Percentiles rank a stretch among this genome's conserved stretches.
Conservation (phyloP, 1,140 invertebrate species). For the Dreissena polymorpha region DNA sequence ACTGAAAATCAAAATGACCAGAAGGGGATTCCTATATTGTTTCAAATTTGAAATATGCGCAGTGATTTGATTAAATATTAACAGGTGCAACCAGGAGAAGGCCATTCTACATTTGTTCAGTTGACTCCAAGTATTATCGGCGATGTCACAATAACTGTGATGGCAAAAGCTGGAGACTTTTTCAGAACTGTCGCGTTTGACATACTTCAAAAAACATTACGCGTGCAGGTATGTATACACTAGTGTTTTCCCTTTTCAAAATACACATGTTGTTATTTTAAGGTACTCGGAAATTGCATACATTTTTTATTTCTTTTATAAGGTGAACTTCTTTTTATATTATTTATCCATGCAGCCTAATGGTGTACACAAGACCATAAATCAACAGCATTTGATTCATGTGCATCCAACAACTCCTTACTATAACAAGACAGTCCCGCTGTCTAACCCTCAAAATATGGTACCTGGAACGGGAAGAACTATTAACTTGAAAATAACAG, state of each 20-base stretch:
- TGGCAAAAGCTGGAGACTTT: constrained; percentile 26
- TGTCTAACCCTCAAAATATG: constrained; percentile 10
- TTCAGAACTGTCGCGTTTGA: constrained; percentile 2
- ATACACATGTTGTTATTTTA: too few species aligned
- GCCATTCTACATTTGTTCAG: constrained; percentile 22
- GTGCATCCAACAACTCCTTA: background rate
- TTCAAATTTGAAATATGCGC: too few species aligned
- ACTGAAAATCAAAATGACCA: too few species aligned
- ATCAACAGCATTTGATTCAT: constrained; percentile 20
- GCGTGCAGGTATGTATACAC: background rate
- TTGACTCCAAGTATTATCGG: constrained; percentile 18
- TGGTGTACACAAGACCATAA: background rate
- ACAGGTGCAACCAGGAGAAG: constrained; percentile 15
- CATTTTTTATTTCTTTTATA: background rate
- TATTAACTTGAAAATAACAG: background rate
- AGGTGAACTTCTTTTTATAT: background rate
- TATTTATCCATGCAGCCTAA: background rate
- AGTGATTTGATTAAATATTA: too few species aligned
- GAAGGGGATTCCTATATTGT: too few species aligned
- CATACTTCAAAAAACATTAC: background rate
- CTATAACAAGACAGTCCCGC: background rate
- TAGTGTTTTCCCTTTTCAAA: background rate
- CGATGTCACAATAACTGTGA: background rate
- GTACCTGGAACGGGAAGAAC: constrained; percentile 2
- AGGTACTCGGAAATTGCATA: too few species aligned